phyloP scores from a whole-genome alignment of 2,113 vertebrate genomes.

The Chrysochloris asiatica region DNA sequence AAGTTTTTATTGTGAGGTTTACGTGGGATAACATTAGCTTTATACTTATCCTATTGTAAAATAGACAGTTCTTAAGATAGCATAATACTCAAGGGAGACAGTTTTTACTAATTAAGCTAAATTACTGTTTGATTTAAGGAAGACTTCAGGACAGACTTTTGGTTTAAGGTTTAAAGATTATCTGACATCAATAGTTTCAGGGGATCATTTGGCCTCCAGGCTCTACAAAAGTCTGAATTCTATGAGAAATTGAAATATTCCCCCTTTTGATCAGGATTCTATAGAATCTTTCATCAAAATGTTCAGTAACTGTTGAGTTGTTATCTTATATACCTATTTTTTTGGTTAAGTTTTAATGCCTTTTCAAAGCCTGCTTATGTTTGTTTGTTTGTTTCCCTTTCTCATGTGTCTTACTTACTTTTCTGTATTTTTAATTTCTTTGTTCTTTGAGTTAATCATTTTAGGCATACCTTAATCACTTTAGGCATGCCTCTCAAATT shows the following conservation, averaged over 20 bases:
- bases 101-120: neutral
- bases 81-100: neutral
- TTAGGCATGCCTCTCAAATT: constrained; percentile 2
- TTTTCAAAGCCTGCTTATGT: neutral
- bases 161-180: neutral
- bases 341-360: constrained; percentile 16
- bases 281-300: neutral
- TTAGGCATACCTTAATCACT: constrained; percentile 10
- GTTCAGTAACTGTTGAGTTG: neutral
- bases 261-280: neutral
- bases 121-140: neutral
- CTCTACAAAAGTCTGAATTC: neutral
- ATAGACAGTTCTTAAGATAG: too few relatives aligned
- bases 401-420: neutral
- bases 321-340: neutral
- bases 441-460: constrained; percentile 38
- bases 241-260: neutral
- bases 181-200: neutral
- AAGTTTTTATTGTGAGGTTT: too few relatives aligned
- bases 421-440: neutral
- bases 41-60: too few relatives aligned
- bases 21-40: too few relatives aligned
- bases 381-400: neutral
- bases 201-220: neutral
- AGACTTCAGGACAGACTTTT: neutral